Conservation (phyloP, 2,113 vertebrate genomes). For the Potamarius usumacintae region DNA sequence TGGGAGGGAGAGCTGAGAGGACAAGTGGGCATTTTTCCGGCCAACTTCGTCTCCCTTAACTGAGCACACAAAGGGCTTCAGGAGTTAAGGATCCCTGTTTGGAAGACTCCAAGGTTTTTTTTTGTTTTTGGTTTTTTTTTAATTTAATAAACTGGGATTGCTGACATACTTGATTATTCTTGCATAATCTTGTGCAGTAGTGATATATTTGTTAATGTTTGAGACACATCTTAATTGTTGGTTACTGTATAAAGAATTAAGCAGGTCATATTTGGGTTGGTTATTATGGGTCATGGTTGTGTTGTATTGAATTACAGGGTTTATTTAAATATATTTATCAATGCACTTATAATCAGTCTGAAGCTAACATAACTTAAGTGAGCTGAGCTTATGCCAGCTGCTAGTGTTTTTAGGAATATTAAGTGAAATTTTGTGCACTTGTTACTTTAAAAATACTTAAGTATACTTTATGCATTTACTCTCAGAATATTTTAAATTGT, state of each 20-base stretch:
- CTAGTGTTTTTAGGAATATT: slow-evolving; percentile 1
- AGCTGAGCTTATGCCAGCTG: not conserved
- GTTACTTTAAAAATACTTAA: slow-evolving; percentile 7
- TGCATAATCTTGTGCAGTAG: not conserved
- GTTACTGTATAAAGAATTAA: not conserved
- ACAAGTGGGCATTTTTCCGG: slow-evolving; percentile 91
- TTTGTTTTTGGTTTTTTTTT: not conserved
- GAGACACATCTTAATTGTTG: not conserved
- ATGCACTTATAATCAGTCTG: not conserved
- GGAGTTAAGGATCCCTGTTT: not conserved
- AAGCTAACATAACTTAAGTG: not conserved
- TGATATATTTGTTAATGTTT: not conserved
- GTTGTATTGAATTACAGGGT: not conserved
- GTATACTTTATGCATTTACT: not conserved
- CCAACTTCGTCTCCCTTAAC: slow-evolving; percentile 85
- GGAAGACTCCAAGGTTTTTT: not conserved
- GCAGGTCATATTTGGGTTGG: not conserved
- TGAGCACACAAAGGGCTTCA: slow-evolving; percentile 7
- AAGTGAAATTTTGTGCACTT: not conserved
- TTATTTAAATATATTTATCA: not conserved
- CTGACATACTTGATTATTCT: not conserved
- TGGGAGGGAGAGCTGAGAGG: slow-evolving; percentile 88
- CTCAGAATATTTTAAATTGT: not conserved
- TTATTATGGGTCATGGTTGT: not conserved
- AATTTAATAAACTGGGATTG: not conserved